These are phyloP conservation scores for Todus mexicanus DNA, from an alignment of 2,797 vertebrate genomes.

Conservation along the genomic window DNA sequence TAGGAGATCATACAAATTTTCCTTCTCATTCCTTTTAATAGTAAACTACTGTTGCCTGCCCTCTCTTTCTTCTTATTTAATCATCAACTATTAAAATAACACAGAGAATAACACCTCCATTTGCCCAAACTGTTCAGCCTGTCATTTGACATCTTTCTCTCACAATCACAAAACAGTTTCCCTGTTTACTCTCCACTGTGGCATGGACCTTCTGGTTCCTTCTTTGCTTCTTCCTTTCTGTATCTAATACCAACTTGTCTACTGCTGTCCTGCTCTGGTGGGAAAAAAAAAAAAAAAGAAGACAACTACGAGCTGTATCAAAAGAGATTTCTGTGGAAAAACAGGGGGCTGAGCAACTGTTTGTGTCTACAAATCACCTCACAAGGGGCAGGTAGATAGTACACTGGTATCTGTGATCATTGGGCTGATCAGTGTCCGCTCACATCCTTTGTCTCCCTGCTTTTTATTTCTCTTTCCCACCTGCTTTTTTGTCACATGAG, in stretches of 20 bases:
- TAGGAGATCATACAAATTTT: constrained; percentile 17
- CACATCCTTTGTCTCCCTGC: background rate
- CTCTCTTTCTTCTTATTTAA: background rate
- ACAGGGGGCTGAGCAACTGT: background rate
- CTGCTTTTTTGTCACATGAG: background rate
- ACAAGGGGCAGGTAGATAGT: background rate
- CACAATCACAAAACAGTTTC: background rate
- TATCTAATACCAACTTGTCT: background rate
- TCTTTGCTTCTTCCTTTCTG: background rate
- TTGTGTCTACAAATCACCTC: background rate
- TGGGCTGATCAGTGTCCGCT: background rate
- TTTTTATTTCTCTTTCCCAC: background rate
- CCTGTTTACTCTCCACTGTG: background rate
- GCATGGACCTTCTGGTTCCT: background rate
- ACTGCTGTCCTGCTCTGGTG: background rate
- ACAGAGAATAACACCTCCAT: background rate
- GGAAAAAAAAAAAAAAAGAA: background rate
- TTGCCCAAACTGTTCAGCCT: background rate
- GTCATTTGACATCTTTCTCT: constrained; percentile 4
- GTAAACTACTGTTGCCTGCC: background rate
- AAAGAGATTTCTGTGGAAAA: background rate
- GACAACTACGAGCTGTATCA: background rate
- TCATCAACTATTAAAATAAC: background rate
- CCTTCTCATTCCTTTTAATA: background rate
- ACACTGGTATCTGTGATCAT: background rate